Base-by-base conservation (phyloP, 2,888 invertebrate genomes). In the Syritta pipiens region DNA sequence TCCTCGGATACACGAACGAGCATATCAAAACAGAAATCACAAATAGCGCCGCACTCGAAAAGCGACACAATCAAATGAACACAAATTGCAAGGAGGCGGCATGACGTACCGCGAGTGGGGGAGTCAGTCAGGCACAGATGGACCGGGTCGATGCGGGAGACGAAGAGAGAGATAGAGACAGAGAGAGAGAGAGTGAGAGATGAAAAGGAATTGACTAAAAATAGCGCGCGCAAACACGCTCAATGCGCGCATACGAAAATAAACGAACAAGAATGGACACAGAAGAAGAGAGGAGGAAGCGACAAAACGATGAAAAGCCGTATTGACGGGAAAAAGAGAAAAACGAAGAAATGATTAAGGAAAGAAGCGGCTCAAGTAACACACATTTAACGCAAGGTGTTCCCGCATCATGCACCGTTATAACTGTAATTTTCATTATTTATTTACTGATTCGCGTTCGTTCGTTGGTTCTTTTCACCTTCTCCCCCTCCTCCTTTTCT, bases 351-450 rank as follows among this genome's bases (percentile, higher is more conserved):
- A 74, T 75, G 74, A 81, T 74, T 59, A 72, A 74, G 65, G 53
- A 79, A 53, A 77, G 65, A 77, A 60, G 53, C 82, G 74, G 82
- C 69, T 82, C 82, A 82, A 79, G 82, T 82, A 82, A 82, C 81
- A 81, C 72, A 83, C 75, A 75, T 81, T 81, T 82, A 82, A 83
- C 63, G 83, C 83, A 83, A 83, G 83, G 83, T 83, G 83, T 83
- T 82, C 82, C 82, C 75, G 81, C 82, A 79, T 79, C 62, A 17
- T 74, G 74, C 82, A 79, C 83, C 83, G 83, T 83, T 83, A 83
- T 83, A 83, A 83, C 83, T 81, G 83, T 83, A 83, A 68, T 79
- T 79, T 79, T 74, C 68, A 74, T 79, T 79, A 79, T 79, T 79
- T 79, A 79, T 79, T 74, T 74, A 79, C 79, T 62, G 74, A 79